Evolutionary conservation across 2,888 invertebrate species (phyloP).

Genomic region (Diadegma fenestrale): DNA sequence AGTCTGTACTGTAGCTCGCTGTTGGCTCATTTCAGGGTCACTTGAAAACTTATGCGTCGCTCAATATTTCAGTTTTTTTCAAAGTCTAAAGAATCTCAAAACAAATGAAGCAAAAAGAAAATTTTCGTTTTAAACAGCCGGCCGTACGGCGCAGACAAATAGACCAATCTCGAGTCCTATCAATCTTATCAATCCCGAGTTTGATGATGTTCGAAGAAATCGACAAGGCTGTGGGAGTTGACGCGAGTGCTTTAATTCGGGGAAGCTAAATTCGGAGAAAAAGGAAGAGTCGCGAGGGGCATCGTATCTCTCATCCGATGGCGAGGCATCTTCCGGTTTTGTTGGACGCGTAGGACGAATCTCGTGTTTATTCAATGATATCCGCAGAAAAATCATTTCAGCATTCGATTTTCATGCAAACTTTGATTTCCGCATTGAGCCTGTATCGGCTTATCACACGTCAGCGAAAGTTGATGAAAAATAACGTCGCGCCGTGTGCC

Average conservation of each 20-base stretch:
- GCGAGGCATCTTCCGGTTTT: conserved; percentile 34
- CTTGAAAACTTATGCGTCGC: background rate
- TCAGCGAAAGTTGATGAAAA: background rate
- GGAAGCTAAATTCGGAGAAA: background rate
- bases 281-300: background rate
- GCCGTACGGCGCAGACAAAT: background rate
- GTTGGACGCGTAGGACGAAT: conserved; percentile 15
- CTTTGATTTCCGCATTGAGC: background rate
- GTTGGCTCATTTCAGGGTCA: background rate
- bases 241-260: background rate
- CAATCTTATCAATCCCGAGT: conserved; percentile 23
- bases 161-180: conserved; percentile 16
- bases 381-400: background rate
- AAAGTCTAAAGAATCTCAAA: background rate
- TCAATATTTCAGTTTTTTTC: background rate
- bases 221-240: conserved; percentile 29
- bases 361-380: conserved; percentile 8
- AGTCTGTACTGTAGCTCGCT: background rate
- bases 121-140: background rate
- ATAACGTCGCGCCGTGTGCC: background rate
- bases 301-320: background rate
- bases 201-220: conserved; percentile 33
- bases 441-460: background rate
- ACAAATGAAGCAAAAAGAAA: background rate
- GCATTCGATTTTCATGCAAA: background rate